A percentile compares a stretch with the other conserved stretches of the same genome.
phyloP scores from a whole-genome alignment of 1,140 invertebrate genomes.

The Pissodes strobi region DNA sequence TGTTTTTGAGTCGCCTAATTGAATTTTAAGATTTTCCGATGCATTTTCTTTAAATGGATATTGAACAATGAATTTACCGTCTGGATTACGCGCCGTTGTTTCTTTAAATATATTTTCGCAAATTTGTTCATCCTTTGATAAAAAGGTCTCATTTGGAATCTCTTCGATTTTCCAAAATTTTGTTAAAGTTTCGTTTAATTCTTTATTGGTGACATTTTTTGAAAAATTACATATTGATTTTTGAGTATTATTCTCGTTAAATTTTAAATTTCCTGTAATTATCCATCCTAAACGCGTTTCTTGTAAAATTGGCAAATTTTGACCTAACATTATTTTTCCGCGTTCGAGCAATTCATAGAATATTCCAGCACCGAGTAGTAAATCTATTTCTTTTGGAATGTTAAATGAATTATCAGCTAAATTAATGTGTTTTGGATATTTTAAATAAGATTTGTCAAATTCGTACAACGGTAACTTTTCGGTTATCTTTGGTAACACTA shows the following conservation, averaged over 20 bases:
- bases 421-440: not conserved
- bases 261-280: slow-evolving; percentile 14
- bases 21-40: too few species aligned
- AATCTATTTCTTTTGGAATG: slow-evolving; percentile 39
- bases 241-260: not conserved
- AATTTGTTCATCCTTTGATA: not conserved
- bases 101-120: not conserved
- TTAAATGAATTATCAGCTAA: slow-evolving; percentile 45
- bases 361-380: slow-evolving; percentile 44
- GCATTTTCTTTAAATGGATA: not conserved
- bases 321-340: slow-evolving; percentile 39
- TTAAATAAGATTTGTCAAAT: too few species aligned
- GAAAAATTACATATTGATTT: not conserved
- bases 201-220: not conserved
- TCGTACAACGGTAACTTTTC: too few species aligned
- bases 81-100: not conserved
- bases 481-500: slow-evolving; percentile 10
- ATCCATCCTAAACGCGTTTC: slow-evolving; percentile 50
- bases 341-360: slow-evolving; percentile 50
- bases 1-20: too few species aligned
- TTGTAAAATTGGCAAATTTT: slow-evolving; percentile 39
- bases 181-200: not conserved
- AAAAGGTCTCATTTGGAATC: not conserved
- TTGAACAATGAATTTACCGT: not conserved
- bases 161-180: not conserved